phyloP scores from a whole-genome alignment of 2,888 invertebrate species.

The Eucriotettix oculatus region DNA sequence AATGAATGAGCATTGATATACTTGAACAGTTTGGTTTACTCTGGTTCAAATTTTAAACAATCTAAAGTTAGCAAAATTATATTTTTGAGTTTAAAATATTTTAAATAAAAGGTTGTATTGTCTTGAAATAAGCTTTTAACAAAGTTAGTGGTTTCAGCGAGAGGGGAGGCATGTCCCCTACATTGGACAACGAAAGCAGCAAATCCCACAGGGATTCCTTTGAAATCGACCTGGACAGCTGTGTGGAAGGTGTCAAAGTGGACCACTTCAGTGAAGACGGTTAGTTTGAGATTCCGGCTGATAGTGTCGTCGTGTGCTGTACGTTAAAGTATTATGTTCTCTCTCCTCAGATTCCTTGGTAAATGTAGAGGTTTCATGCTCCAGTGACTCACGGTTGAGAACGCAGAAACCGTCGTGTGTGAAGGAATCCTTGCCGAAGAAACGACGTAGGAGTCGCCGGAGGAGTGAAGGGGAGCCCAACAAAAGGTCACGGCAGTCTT shows the following conservation, averaged over 20 bases:
- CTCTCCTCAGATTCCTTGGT: slow-evolving; percentile 11
- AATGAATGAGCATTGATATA: too few species aligned
- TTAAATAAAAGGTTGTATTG: too few species aligned
- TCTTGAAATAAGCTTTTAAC: too few species aligned
- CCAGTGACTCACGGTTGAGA: slow-evolving; percentile 6
- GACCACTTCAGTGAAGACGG: slow-evolving; percentile 25
- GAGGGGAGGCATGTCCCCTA: slow-evolving; percentile 26
- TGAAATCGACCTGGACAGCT: slow-evolving; percentile 24
- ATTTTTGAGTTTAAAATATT: too few species aligned
- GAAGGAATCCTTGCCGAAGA: slow-evolving; percentile 23
- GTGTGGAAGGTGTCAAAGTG: slow-evolving; percentile 21
- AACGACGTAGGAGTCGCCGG: slow-evolving; percentile 31
- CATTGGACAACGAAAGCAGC: slow-evolving; percentile 28
- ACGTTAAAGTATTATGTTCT: not conserved
- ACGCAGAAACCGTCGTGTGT: slow-evolving; percentile 5
- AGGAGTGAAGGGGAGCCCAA: slow-evolving; percentile 24
- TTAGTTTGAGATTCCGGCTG: not conserved
- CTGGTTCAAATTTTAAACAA: too few species aligned
- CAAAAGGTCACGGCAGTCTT: slow-evolving; percentile 16
- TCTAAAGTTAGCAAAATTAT: too few species aligned
- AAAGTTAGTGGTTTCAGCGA: slow-evolving; percentile 21
- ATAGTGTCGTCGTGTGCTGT: not conserved
- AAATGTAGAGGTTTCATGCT: slow-evolving; percentile 11
- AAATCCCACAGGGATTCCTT: slow-evolving; percentile 29
- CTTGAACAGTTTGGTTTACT: too few species aligned